Percentiles rank a stretch among this genome's conserved stretches.
Conservation (phyloP, 1,140 invertebrate genomes). For the Neuroterus valhalla region DNA sequence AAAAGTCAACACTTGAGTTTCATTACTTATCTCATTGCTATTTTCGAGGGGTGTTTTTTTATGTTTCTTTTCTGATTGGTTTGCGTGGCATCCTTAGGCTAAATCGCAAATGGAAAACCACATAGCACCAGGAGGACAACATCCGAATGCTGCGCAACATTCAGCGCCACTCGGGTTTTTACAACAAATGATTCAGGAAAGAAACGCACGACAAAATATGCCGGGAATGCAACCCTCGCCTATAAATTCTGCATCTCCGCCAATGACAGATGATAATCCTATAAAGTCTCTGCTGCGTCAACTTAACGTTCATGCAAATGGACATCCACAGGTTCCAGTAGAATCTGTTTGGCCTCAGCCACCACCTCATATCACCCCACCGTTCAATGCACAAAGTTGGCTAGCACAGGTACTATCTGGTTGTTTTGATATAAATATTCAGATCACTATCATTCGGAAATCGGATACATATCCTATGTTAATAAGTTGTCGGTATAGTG, state of each 20-base stretch:
- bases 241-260: slow-evolving; percentile 52
- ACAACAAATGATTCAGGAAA: slow-evolving; percentile 75
- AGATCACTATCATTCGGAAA: no score
- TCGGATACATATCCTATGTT: no score
- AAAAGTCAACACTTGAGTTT: no score
- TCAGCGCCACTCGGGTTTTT: slow-evolving; percentile 72
- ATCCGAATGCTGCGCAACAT: slow-evolving; percentile 52
- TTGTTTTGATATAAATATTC: not conserved
- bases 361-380: slow-evolving; percentile 64
- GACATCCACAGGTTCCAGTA: slow-evolving; percentile 60
- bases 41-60: no score
- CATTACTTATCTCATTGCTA: no score
- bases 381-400: slow-evolving; percentile 70
- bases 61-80: no score
- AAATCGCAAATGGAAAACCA: slow-evolving; percentile 71
- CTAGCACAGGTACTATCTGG: slow-evolving; percentile 62
- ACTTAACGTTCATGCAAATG: slow-evolving; percentile 68
- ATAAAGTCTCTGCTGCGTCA: slow-evolving; percentile 76
- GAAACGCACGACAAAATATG: slow-evolving; percentile 72
- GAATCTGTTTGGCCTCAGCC: slow-evolving; percentile 70
- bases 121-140: slow-evolving; percentile 62
- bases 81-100: slow-evolving; percentile 48
- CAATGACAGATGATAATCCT: slow-evolving; percentile 71
- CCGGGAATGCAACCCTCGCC: slow-evolving; percentile 66
- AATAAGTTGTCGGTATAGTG: no score